Evolutionary conservation across 2,797 vertebrate genomes (phyloP).

Genomic region (Onychomys arenicola): DNA sequence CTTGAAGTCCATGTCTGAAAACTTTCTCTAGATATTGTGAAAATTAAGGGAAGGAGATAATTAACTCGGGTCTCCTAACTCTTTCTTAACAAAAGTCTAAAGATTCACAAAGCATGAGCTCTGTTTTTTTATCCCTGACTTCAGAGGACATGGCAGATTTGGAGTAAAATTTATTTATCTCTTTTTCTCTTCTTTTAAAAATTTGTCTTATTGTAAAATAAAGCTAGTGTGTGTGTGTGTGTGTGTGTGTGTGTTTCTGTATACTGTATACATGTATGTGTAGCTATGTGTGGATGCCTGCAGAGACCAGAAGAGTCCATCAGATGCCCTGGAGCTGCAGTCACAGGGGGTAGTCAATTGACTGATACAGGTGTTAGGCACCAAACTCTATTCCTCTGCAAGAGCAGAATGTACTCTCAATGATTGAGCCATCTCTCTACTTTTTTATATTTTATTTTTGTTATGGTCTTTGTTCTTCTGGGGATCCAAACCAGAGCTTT

Average conservation of each 20-base stretch:
- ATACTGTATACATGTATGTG: not conserved
- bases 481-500: not conserved
- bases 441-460: not conserved
- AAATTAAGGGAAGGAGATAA: not conserved
- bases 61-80: not conserved
- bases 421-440: not conserved
- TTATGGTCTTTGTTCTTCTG: not conserved
- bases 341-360: not conserved
- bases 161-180: not conserved
- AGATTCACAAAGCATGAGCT: not conserved
- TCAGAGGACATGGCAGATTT: not conserved
- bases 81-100: slow-evolving; percentile 7
- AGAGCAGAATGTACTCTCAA: no score
- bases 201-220: not conserved
- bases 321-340: not conserved
- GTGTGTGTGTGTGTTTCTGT: not conserved
- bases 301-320: not conserved
- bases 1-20: not conserved
- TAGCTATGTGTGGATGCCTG: not conserved
- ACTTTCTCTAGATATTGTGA: not conserved
- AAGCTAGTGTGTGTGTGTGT: not conserved
- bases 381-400: not conserved
- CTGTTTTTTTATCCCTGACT: not conserved
- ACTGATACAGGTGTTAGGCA: not conserved
- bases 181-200: not conserved